Evolutionary conservation across 2,888 invertebrate species (phyloP), one percentile per base, ranked within the genome.

Genomic region (Choreutis nemorana): DNA sequence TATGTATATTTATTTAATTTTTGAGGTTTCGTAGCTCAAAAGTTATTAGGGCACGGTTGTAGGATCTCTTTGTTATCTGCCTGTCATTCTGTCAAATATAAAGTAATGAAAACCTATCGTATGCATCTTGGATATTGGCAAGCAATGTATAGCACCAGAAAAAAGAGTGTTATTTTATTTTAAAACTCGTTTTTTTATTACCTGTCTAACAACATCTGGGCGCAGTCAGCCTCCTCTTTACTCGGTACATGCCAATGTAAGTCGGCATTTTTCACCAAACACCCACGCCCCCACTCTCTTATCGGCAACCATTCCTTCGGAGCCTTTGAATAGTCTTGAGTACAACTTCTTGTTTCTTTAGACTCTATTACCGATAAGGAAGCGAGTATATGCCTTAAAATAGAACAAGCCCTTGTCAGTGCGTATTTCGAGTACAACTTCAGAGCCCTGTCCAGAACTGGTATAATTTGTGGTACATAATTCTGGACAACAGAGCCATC

Each of bases 231-330:
- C 55, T 94, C 94, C 21, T 82, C 83, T 12, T 81, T 72, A 12
- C 78, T 83, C 0, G 95, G 94, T 26, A 87, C 72, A 50, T 91
- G 90, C 93, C 93, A 95, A 22, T 85, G 71, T 11, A 93, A 68
- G 4, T 85, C 73, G 10, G 89, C 70, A 14, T 86, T 81, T 31
- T 86, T 73, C 11, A 90, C 60, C 42, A 87, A 72, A 10, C 86
- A 83, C 0, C 88, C 81, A 34, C 81, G 81, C 0, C 92, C 95
- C 96, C 96, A 97, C 41, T 92, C 87, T 12, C 85, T 81, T 12
- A 92, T 81, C 6, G 90, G 86, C 24, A 91, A 72, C 70, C 86
- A 87, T 32, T 88, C 85, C 33, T 84, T 77, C 1, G 89, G 77
- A 0, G 86, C 85, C 21, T 77, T 71, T 11, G 84, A 83, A 44